Conservation (phyloP, 2,113 vertebrate species). For the Mormoops blainvillei region DNA sequence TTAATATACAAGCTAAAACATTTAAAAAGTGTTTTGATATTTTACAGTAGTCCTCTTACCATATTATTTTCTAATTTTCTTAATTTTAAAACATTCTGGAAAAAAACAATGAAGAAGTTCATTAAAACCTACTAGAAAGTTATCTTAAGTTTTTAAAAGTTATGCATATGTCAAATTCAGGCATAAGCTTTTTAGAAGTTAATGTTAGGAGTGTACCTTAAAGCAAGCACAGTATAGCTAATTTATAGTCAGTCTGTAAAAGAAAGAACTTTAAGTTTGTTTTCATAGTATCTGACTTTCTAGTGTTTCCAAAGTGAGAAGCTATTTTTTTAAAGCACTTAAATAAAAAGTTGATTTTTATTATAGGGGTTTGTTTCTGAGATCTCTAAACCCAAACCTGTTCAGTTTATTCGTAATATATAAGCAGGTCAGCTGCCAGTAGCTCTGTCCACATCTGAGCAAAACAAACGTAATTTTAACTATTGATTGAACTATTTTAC, state of each 20-base stretch:
- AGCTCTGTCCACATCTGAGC: background rate
- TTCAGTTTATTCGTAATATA: background rate
- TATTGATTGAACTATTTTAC: background rate
- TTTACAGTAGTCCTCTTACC: background rate
- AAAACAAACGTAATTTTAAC: background rate
- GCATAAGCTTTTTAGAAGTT: background rate
- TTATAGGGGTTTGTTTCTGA: background rate
- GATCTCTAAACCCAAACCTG: background rate
- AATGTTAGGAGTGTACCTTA: background rate
- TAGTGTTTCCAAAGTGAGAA: slow-evolving; percentile 59
- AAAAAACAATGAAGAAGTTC: background rate
- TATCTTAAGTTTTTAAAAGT: background rate
- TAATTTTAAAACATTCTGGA: background rate
- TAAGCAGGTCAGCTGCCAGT: background rate
- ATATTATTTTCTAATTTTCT: slow-evolving; percentile 28
- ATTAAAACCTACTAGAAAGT: background rate
- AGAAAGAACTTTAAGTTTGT: slow-evolving; percentile 47
- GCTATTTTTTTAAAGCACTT: slow-evolving; percentile 41
- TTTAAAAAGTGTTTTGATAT: background rate
- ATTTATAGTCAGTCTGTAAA: background rate
- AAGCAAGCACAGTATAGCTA: background rate
- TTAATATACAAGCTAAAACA: background rate
- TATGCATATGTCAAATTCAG: background rate
- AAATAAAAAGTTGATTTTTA: slow-evolving; percentile 35
- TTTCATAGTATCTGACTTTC: slow-evolving; percentile 34